These are phyloP conservation scores for Drosophila falleni DNA, from an alignment of 2,888 invertebrate genomes.

Conservation along the genomic window DNA sequence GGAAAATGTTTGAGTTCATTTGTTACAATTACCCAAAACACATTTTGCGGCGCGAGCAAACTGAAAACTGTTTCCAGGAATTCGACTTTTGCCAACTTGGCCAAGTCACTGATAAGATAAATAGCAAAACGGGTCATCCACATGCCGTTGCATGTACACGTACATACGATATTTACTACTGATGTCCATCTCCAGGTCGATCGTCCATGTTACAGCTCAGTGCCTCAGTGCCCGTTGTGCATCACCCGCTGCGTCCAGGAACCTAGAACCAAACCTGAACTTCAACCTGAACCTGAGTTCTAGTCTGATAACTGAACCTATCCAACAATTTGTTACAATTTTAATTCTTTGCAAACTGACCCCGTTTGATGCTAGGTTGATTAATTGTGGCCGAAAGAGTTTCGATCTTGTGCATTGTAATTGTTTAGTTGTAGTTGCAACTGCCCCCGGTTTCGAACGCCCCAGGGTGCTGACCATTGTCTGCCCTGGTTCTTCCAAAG, in stretches of 20 bases:
- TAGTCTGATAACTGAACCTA: slow-evolving; percentile 24
- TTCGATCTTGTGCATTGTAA: slow-evolving; percentile 25
- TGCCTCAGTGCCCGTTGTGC: slow-evolving; percentile 36
- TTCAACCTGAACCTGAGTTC: slow-evolving; percentile 12
- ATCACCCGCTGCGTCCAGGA: slow-evolving; percentile 60
- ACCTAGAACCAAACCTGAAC: slow-evolving; percentile 8
- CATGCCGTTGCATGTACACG: slow-evolving; percentile 38
- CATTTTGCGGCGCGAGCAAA: slow-evolving; percentile 51
- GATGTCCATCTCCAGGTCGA: slow-evolving; percentile 50
- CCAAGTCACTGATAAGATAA: slow-evolving; percentile 67
- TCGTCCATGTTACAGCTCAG: slow-evolving; percentile 25
- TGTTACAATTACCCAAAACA: slow-evolving; percentile 76
- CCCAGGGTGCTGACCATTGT: slow-evolving; percentile 42
- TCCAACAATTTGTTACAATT: slow-evolving; percentile 60
- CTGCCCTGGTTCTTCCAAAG: slow-evolving; percentile 28
- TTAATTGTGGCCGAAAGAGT: slow-evolving; percentile 71
- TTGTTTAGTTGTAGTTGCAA: slow-evolving; percentile 32
- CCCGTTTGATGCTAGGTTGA: slow-evolving; percentile 57
- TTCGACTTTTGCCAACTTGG: slow-evolving; percentile 63
- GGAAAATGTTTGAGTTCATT: slow-evolving; percentile 49
- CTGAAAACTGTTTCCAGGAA: slow-evolving; percentile 42
- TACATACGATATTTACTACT: slow-evolving; percentile 1
- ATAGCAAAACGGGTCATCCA: slow-evolving; percentile 62
- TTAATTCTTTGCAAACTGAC: slow-evolving; percentile 56
- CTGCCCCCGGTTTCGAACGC: slow-evolving; percentile 27